phyloP scores from a whole-genome alignment of 2,797 vertebrate species.

The Mergus octosetaceus region DNA sequence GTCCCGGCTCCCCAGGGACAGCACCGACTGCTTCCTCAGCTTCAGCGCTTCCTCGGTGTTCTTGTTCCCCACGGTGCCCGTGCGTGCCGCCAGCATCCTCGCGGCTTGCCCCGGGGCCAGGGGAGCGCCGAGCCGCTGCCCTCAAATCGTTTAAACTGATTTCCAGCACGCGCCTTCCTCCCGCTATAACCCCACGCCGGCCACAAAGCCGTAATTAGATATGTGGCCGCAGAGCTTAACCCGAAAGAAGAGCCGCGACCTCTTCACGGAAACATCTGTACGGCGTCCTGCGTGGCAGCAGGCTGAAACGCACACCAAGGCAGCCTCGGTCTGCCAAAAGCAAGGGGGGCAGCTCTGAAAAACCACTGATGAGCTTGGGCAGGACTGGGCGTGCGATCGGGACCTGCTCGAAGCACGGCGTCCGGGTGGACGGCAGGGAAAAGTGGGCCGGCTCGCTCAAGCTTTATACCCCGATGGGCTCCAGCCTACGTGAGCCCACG shows the following conservation, averaged over 20 bases:
- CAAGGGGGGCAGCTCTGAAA: rapidly evolving
- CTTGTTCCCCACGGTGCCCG: constrained; percentile 75
- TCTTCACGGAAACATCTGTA: constrained; percentile 53
- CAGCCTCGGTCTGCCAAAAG: not conserved
- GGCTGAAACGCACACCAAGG: not conserved
- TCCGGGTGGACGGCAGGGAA: rapidly evolving
- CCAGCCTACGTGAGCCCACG: not conserved
- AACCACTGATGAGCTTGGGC: no score
- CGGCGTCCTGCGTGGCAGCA: not conserved
- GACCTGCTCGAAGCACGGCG: not conserved
- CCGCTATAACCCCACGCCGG: constrained; percentile 83
- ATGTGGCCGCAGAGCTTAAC: constrained; percentile 70
- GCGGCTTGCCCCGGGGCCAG: not conserved
- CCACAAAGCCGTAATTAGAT: constrained; percentile 89
- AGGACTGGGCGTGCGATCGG: no score
- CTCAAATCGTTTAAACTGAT: constrained; percentile 58
- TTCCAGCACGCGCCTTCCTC: constrained; percentile 57
- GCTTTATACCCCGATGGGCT: not conserved
- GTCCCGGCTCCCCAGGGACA: constrained; percentile 77
- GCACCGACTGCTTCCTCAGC: constrained; percentile 84
- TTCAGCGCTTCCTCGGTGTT: constrained; percentile 74
- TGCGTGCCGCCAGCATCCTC: constrained; percentile 89
- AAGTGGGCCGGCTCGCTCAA: not conserved
- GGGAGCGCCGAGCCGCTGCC: constrained; percentile 32
- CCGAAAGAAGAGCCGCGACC: constrained; percentile 61